These are phyloP conservation scores for Aix galericulata DNA, from an alignment of 2,113 vertebrate species.

Conservation along the genomic window DNA sequence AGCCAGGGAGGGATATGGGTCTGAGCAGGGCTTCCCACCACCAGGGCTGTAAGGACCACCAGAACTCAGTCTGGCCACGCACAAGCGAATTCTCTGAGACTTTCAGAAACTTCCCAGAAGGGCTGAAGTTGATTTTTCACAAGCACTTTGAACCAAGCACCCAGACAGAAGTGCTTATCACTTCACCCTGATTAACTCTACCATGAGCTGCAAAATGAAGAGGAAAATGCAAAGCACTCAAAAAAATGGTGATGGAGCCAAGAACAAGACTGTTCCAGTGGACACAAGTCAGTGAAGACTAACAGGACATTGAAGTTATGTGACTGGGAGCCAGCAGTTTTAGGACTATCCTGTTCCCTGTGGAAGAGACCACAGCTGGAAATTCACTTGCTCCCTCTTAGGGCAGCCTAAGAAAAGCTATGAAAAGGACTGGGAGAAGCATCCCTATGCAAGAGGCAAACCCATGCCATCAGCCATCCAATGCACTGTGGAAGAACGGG, in stretches of 20 bases:
- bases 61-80: background rate
- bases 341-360: rapidly evolving
- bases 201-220: background rate
- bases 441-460: rapidly evolving
- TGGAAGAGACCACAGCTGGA: background rate
- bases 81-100: background rate
- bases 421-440: background rate
- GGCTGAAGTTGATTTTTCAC: background rate
- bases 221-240: background rate
- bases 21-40: background rate
- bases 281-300: background rate
- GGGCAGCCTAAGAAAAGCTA: background rate
- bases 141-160: background rate
- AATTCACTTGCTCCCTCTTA: background rate
- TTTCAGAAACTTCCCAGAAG: background rate
- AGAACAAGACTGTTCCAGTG: background rate
- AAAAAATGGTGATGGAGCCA: background rate
- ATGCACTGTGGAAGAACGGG: rapidly evolving
- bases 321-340: background rate
- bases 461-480: background rate
- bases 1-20: background rate
- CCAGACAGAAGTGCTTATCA: background rate
- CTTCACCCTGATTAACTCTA: background rate
- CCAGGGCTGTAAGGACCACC: background rate
- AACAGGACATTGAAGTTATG: rapidly evolving